Percentiles rank a stretch among this genome's conserved stretches.
phyloP scores from a whole-genome alignment of 2,113 vertebrate genomes.

The Fukomys damarensis region DNA sequence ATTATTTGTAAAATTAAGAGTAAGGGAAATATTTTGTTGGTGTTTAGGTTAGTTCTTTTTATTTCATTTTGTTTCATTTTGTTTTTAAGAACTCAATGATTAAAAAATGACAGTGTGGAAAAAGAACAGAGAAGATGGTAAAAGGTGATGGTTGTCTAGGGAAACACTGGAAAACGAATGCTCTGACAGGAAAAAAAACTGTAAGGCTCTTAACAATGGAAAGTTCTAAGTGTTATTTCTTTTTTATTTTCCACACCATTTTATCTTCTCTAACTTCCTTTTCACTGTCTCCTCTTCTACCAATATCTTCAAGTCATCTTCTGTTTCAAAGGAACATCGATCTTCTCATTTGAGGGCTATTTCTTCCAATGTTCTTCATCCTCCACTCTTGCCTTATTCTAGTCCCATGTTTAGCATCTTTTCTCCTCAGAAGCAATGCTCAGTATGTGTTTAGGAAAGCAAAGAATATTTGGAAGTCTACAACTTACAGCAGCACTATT shows the following conservation, averaged over 20 bases:
- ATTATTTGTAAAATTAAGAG: neutral
- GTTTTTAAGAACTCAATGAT: neutral
- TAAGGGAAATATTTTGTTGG: neutral
- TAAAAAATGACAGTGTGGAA: neutral
- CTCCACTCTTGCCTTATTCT: neutral
- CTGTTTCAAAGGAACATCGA: neutral
- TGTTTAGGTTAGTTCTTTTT: neutral
- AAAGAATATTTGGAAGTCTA: constrained; percentile 29
- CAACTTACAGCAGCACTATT: neutral
- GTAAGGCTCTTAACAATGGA: neutral
- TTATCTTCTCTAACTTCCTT: neutral
- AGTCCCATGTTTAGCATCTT: neutral
- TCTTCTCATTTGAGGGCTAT: neutral
- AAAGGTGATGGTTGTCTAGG: neutral
- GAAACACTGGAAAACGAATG: neutral
- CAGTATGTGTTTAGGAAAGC: neutral
- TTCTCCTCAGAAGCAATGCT: neutral
- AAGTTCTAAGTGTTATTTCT: neutral
- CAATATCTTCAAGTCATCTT: neutral
- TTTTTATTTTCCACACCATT: neutral
- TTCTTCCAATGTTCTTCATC: neutral
- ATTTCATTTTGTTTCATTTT: neutral
- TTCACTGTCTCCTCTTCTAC: neutral
- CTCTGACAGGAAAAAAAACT: neutral
- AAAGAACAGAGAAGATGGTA: neutral